Evolutionary conservation across 2,113 vertebrate genomes (phyloP), one percentile per base, ranked within the genome.

Genomic region (Ictalurus furcatus): DNA sequence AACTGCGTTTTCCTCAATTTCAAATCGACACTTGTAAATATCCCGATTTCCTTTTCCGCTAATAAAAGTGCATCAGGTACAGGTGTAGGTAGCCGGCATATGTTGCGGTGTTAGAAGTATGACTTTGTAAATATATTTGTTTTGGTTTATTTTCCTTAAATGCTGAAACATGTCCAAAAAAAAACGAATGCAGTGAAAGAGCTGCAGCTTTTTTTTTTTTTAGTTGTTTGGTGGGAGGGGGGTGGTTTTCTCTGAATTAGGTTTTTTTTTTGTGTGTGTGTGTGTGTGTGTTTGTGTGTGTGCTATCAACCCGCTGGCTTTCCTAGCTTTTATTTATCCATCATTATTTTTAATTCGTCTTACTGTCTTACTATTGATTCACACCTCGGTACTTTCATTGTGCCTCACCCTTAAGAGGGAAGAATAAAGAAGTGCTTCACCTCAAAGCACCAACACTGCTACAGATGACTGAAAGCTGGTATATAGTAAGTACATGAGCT

Each of bases 91-190:
- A 73, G 80, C 85, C 14, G 63, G 59, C 34, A 8, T 84, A 48
- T 78, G 54, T 87, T 88, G 59, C 61, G 74, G 76, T 83, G 84
- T 88, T 81, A 37, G 73, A 89, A 76, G 76, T 71, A 84, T 71
- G 87, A 79, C 61, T 90, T 86, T 92, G 91, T 92, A 92, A 89
- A 92, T 92, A 90, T 71, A 12, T 83, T 6, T 84, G 1, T 86
- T 85, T 59, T 74, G 6, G 44, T 48, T 56, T 56, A 54, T 30
- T 1, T 34, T 2, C 37, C 44, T 67, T 40, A 67, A 67, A 89
- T 88, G 63, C 90, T 88, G 34, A 88, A 78, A 73, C 61, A 16
- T 56, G 34, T 78, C 63, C 30, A 78, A 73, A 87, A 89, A 89
- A 56, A 76, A 52, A 28, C 48, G 71, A 69, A 63, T 65, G 71